Base-by-base conservation (phyloP, 2,888 invertebrate genomes). In the Cyclophora albipunctata region DNA sequence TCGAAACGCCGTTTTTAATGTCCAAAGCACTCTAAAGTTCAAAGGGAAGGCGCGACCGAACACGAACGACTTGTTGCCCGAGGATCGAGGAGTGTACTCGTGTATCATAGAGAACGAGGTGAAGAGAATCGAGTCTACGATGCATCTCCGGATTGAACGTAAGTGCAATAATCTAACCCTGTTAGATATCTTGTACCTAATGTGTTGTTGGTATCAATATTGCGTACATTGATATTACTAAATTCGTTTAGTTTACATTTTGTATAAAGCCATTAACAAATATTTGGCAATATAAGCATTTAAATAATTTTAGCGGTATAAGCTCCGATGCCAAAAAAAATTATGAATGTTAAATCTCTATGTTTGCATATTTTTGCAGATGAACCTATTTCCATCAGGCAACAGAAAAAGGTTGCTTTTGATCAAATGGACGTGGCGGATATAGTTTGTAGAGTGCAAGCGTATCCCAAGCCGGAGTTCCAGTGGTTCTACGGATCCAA, bases 101-200 rank as follows among this genome's bases (percentile, higher is more conserved):
- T 97, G 97, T 75, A 91, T 93, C 45, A 96, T 96, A 72, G 94
- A 95, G 75, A 97, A 97, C 74, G 96, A 96, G 81, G 96, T 97
- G 7, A 95, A 95, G 76, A 93, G 92, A 71, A 93, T 94, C 46
- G 96, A 96, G 73, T 95, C 96, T 5, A 94, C 94, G 57, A 96
- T 97, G 95, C 95, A 95, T 81, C 90, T 98, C 50, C 92, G 96
- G 71, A 96, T 97, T 67, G 96, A 97, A 90, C 97, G 93, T 93
- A 84, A 92, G 93, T 91, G 7, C 20, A 20, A 20, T 20, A 20
- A n/a, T n/a, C n/a, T n/a, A n/a, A 20, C 20, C 2, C 20, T 20
- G 20, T 20, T 49, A 6, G 3, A 7, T 57, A 52, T 46, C 50
- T 42, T 35, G 47, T 2, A 7, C 3, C 33, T 5, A 41, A 20